A percentile compares a stretch with the other conserved stretches of the same genome.
Evolutionary conservation across 2,797 vertebrate genomes (phyloP).

Genomic region (Pseudomugil gertrudae): DNA sequence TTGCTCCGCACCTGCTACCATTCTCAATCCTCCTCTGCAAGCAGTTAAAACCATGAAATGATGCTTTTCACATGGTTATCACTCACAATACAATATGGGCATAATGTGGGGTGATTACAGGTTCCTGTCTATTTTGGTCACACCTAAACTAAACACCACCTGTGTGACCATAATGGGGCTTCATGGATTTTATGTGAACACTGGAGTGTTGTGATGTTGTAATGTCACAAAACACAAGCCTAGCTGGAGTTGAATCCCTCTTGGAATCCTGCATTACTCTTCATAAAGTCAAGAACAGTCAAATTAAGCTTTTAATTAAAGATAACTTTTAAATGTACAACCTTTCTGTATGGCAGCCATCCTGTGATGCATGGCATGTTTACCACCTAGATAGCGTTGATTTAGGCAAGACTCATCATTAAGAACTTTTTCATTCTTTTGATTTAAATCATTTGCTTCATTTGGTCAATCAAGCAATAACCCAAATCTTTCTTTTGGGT

Average conservation of each 20-base stretch:
- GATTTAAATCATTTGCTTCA: background rate
- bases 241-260: background rate
- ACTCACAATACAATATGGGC: constrained; percentile 45
- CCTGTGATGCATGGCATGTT: background rate
- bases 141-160: constrained; percentile 65
- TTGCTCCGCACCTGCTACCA: constrained; percentile 65
- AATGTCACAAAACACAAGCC: background rate
- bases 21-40: constrained; percentile 53
- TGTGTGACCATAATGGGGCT: constrained; percentile 55
- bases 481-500: background rate
- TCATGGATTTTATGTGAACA: constrained; percentile 24
- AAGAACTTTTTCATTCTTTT: background rate
- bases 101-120: constrained; percentile 58
- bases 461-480: background rate
- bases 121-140: constrained; percentile 62
- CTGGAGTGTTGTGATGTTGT: background rate
- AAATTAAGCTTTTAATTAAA: background rate
- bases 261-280: background rate
- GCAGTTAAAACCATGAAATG: constrained; percentile 71
- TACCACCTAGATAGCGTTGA: background rate
- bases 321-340: background rate
- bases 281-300: background rate
- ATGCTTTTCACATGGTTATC: constrained; percentile 59
- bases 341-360: background rate
- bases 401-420: background rate